Conservation (phyloP, 2,888 invertebrate genomes). For the Himalopsyche japonica region DNA sequence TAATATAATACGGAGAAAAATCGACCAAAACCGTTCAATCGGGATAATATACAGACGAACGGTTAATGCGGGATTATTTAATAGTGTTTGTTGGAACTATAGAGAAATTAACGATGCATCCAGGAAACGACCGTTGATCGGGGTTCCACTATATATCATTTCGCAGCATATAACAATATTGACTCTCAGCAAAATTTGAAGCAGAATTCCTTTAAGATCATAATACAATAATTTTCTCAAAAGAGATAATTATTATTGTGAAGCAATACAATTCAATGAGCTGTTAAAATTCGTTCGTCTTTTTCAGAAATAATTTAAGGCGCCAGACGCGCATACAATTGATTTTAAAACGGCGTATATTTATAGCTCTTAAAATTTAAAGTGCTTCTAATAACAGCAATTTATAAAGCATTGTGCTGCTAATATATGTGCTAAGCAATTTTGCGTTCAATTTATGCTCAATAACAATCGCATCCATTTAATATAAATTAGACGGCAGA, state of each 20-base stretch:
- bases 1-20: too few species aligned
- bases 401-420: not conserved
- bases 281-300: slow-evolving; percentile 23
- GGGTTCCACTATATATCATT: too few species aligned
- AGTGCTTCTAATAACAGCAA: not conserved
- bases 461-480: not conserved
- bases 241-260: not conserved
- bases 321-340: slow-evolving; percentile 25
- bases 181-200: too few species aligned
- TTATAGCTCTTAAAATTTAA: not conserved
- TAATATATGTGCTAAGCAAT: not conserved
- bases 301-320: not conserved
- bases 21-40: too few species aligned
- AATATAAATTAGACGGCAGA: not conserved
- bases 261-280: slow-evolving; percentile 3
- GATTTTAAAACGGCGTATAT: slow-evolving; percentile 14
- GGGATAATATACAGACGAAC: too few species aligned
- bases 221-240: not conserved
- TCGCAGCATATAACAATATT: too few species aligned
- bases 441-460: not conserved
- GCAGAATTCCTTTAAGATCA: not conserved
- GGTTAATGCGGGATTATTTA: too few species aligned
- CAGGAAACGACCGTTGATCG: too few species aligned
- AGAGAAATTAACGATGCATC: too few species aligned
- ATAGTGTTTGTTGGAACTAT: too few species aligned